Conservation (phyloP, 2,888 invertebrate species). For the Rhaphigaster nebulosa region DNA sequence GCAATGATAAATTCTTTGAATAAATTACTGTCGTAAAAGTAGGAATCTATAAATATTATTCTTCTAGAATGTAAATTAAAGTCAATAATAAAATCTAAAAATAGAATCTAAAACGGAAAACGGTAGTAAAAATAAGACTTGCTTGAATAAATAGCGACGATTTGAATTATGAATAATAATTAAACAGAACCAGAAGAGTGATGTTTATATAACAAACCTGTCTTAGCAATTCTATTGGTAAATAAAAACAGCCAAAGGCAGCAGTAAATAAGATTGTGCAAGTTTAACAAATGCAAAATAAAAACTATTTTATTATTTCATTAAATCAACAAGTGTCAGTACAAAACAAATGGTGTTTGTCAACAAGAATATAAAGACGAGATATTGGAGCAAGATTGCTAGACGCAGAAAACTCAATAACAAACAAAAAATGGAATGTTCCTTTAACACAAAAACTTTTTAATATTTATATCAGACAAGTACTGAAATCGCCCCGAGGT, state of each 20-base stretch:
- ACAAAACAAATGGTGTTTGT: background rate
- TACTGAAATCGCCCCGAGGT: too few species aligned
- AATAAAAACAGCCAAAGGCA: background rate
- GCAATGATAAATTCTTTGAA: too few species aligned
- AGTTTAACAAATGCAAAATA: background rate
- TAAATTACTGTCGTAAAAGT: too few species aligned
- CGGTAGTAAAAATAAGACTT: background rate
- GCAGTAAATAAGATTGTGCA: background rate
- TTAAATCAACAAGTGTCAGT: background rate
- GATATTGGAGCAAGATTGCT: too few species aligned
- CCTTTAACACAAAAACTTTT: too few species aligned
- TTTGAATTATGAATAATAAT: background rate
- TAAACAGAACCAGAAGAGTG: background rate
- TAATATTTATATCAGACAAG: too few species aligned
- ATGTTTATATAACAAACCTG: conserved; percentile 21
- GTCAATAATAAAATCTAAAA: background rate
- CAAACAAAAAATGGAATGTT: too few species aligned
- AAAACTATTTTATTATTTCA: background rate
- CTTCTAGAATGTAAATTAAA: background rate
- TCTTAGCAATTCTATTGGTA: background rate
- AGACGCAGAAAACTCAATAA: too few species aligned
- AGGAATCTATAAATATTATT: background rate
- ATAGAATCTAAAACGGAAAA: background rate
- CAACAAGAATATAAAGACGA: too few species aligned
- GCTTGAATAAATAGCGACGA: background rate